A percentile compares a stretch with the other conserved stretches of the same genome.
These are phyloP conservation scores for Helicoverpa armigera DNA, from an alignment of 1,140 invertebrate genomes.

Conservation along the genomic window DNA sequence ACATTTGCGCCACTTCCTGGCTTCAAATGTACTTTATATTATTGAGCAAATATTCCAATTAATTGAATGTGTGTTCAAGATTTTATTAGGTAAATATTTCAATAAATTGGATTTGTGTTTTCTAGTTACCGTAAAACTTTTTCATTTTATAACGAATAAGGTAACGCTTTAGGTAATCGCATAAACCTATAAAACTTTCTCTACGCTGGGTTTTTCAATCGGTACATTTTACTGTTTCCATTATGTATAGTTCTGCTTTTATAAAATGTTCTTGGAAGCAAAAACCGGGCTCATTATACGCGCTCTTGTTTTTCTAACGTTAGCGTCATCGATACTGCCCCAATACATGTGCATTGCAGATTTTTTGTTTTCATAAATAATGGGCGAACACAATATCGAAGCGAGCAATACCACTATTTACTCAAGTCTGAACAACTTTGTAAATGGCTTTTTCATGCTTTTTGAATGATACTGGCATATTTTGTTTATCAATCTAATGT, in stretches of 20 bases:
- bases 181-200: not conserved
- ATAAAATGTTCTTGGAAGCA: constrained; percentile 22
- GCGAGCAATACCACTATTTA: not conserved
- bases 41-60: too few relatives aligned
- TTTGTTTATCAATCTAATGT: too few relatives aligned
- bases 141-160: not conserved
- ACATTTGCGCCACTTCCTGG: too few relatives aligned
- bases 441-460: too few relatives aligned
- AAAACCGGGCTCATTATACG: constrained; percentile 21
- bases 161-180: not conserved
- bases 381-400: not conserved
- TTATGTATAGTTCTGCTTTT: constrained; percentile 5
- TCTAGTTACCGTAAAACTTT: too few relatives aligned
- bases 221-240: not conserved
- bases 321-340: constrained; percentile 27
- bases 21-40: too few relatives aligned
- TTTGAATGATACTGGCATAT: too few relatives aligned
- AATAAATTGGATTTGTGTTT: too few relatives aligned
- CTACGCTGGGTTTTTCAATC: not conserved
- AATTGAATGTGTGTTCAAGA: too few relatives aligned
- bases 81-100: too few relatives aligned
- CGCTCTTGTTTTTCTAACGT: constrained; percentile 32
- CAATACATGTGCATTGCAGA: constrained; percentile 20
- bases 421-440: too few relatives aligned
- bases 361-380: constrained; percentile 7